These are phyloP conservation scores for Syngnathus floridae DNA, from an alignment of 2,113 vertebrate species.

Conservation along the genomic window DNA sequence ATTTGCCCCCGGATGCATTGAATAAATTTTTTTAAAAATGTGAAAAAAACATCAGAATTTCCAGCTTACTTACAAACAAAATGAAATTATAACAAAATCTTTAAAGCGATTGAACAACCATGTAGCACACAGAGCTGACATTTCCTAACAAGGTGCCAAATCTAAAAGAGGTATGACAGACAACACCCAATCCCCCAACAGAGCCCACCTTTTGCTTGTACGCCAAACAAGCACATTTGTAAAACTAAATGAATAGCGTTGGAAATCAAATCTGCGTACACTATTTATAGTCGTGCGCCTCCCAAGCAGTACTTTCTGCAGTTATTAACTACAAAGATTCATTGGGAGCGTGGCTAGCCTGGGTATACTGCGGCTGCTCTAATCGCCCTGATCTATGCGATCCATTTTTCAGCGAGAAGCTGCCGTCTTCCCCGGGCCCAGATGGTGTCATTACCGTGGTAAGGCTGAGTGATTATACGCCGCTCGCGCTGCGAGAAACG, in stretches of 20 bases:
- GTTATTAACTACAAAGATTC: constrained; percentile 42
- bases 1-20: no score
- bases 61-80: not conserved
- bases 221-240: not conserved
- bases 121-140: not conserved
- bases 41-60: no score
- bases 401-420: constrained; percentile 69
- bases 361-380: constrained; percentile 62
- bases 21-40: no score
- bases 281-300: constrained; percentile 12
- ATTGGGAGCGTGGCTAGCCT: constrained; percentile 26
- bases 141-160: constrained; percentile 35
- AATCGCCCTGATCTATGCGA: constrained; percentile 67
- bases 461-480: constrained; percentile 73
- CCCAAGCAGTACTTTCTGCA: constrained; percentile 14
- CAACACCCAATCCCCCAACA: constrained; percentile 50
- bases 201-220: constrained; percentile 3
- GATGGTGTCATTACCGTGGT: constrained; percentile 74
- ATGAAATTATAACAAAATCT: not conserved
- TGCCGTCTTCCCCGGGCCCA: constrained; percentile 65
- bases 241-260: not conserved
- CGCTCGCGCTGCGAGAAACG: constrained; percentile 63
- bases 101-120: not conserved
- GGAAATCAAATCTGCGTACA: not conserved
- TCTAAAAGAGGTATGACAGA: constrained; percentile 40